Evolutionary conservation across 2,113 vertebrate genomes (phyloP).

Genomic region (Antechinus flavipes): DNA sequence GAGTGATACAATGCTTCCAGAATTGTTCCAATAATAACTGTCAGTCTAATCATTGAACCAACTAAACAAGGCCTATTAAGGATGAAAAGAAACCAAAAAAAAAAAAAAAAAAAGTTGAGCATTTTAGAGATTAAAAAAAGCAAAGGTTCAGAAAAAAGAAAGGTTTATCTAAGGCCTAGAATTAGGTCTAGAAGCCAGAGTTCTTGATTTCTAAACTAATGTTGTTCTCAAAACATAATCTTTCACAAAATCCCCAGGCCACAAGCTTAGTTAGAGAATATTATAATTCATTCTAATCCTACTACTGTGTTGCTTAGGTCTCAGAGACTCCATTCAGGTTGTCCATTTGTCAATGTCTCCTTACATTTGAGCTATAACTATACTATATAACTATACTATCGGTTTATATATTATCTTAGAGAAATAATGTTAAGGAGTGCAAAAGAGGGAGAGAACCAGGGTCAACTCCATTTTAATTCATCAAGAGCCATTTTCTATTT

Average conservation of each 20-base stretch:
- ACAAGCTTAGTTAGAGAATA: constrained; percentile 4
- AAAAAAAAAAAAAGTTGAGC: background rate
- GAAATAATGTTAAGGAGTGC: background rate
- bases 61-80: background rate
- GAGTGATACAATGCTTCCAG: constrained; percentile 8
- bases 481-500: constrained; percentile 64
- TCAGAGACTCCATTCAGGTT: background rate
- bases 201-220: background rate
- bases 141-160: background rate
- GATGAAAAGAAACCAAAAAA: background rate
- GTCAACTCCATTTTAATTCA: constrained; percentile 46
- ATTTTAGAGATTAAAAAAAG: background rate
- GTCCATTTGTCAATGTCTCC: background rate
- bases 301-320: background rate
- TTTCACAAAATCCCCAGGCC: background rate
- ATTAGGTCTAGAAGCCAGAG: background rate
- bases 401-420: background rate
- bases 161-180: background rate
- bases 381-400: background rate
- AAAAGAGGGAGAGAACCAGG: background rate
- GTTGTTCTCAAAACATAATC: background rate
- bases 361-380: background rate
- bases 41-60: background rate
- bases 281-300: background rate
- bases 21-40: constrained; percentile 7